Evolutionary conservation across 2,888 invertebrate species (phyloP), one percentile per base, ranked within the genome.

Genomic region (Drosophila formosana): DNA sequence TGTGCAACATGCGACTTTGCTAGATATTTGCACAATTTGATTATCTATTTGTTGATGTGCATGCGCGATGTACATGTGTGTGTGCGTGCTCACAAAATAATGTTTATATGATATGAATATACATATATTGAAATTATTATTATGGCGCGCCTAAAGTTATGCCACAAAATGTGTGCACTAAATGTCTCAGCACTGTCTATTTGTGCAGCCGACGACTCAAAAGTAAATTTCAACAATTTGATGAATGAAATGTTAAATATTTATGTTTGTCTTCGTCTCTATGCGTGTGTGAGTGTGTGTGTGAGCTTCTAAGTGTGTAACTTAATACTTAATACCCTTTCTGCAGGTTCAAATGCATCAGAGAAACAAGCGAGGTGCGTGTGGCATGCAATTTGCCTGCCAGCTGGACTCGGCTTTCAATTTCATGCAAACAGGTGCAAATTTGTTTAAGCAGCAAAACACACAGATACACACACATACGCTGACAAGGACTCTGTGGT

Each of bases 391-490:
- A 28, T 37, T 28, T 49, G 55, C 32, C 34, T 43, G 71, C 11
- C 18, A 51, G 49, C 66, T 50, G 74, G 65, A 71, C 67, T 62
- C 64, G 69, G 64, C 63, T 56, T 74, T 66, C 66, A 82, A 66
- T 75, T 81, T 67, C 66, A 77, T 74, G 87, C 79, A 86, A 86
- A 81, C 81, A 83, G 84, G 81, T 86, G 84, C 77, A 81, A 77
- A 67, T 79, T 79, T 79, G 49, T 52, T 55, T 62, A 49, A 56
- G 34, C 37, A 53, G 37, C 39, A 63, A 13, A 62, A 45, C 18
- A 37, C 30, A 55, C 13, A 66, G 39, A 39, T 28, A 41, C 23
- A 62, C 30, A 23, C 9, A 9, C 7, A 30, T 5, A 39, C 43
- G 13, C 11, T 18, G 30, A 26, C 53, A 49, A 6, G 28, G 30